Evolutionary conservation across 23 tunicate species (phyloP), one percentile per base, ranked within the genome.

Genomic region (Botrylloides violaceus): DNA sequence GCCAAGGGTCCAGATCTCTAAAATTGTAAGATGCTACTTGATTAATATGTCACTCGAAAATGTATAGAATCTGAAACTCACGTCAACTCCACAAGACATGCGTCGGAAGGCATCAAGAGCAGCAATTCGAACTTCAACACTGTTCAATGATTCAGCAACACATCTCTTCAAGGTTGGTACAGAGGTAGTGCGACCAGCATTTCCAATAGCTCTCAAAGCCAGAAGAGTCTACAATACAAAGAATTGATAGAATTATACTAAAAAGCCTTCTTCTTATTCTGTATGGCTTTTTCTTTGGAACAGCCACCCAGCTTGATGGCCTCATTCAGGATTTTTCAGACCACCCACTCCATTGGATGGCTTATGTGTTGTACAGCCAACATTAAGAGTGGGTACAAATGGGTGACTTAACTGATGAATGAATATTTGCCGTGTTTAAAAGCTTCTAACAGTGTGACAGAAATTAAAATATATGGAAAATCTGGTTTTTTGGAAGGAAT

Each of bases 101-200:
- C 97, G 65, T 56, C 97, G 32, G 66, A 83, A 83, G 22, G 97
- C 76, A 4, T 83, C 65, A 39, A 90, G 38, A 1, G 97, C 97
- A 21, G 97, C 84, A 36, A 90, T 71, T 68, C 97, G 36, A 7
- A 87, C 73, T 83, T 90, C 97, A 80, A 76, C 72, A 78, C 72
- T 76, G 71, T 90, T 90, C 36, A 36, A 76, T 4, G 24, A 47
- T 61, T 90, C 90, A 2, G 15, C 4, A 31, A 83, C 81, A 70
- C 97, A 90, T 19, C 49, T 36, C 19, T 75, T 61, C 24, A 88
- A 37, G 30, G 70, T 72, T 55, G 39, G 63, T 22, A 65, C 27
- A 15, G 76, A 64, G 7, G 76, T 63, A 4, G 80, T 63, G 12
- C 71, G 77, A 33, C 97, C 97, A 37, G 97, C 97, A 43, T 90